Conservation (phyloP, 2,888 invertebrate species). For the Quadroppia sp. region DNA sequence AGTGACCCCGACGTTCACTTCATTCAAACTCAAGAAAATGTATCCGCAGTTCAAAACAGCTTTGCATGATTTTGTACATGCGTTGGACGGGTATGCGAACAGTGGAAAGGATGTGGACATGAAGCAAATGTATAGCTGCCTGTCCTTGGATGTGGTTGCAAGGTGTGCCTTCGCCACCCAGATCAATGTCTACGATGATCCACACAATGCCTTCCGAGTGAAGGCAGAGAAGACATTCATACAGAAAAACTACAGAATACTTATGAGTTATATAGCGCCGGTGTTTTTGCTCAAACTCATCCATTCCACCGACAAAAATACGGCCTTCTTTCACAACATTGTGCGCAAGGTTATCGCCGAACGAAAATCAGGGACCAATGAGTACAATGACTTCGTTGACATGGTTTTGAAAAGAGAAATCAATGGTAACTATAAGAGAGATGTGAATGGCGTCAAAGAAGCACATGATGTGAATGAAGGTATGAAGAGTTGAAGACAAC, state of each 20-base stretch:
- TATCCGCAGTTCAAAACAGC: background rate
- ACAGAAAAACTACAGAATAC: background rate
- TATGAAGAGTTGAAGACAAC: too few relatives aligned
- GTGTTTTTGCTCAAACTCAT: background rate
- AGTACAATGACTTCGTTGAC: too few relatives aligned
- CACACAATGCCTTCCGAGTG: background rate
- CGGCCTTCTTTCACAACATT: too few relatives aligned
- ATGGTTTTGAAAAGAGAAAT: too few relatives aligned
- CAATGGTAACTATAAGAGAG: too few relatives aligned
- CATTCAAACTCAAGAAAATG: background rate
- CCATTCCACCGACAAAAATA: too few relatives aligned
- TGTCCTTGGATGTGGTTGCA: slow-evolving; percentile 62
- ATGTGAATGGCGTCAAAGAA: too few relatives aligned
- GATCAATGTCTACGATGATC: slow-evolving; percentile 53
- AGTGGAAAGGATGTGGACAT: slow-evolving; percentile 15
- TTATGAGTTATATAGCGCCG: background rate
- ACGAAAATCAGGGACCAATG: too few relatives aligned
- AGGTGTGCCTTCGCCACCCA: slow-evolving; percentile 62
- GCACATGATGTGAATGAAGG: too few relatives aligned
- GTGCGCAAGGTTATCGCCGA: too few relatives aligned
- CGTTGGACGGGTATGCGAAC: background rate
- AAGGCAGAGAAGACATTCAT: background rate
- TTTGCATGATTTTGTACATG: background rate
- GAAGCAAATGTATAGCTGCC: slow-evolving; percentile 54
- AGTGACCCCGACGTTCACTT: background rate